Conservation (phyloP, 2,888 invertebrate genomes). For the Nomada ruficornis region DNA sequence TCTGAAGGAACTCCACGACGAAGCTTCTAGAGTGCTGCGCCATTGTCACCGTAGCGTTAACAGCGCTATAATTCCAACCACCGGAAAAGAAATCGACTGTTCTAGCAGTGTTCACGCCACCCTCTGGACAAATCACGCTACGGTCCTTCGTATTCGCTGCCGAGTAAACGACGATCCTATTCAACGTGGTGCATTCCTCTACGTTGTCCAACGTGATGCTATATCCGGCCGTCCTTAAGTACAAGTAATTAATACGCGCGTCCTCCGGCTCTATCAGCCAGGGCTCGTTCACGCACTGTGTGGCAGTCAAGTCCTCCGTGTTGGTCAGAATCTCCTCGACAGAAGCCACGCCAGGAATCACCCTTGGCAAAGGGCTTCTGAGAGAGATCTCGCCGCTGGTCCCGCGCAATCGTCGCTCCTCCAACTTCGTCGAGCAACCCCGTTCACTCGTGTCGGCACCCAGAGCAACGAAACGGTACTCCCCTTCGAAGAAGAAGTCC, state of each 20-base stretch:
- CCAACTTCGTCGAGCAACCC: constrained; percentile 88
- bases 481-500: constrained; percentile 91
- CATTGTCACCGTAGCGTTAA: constrained; percentile 67
- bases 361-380: constrained; percentile 86
- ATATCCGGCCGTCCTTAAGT: constrained; percentile 89
- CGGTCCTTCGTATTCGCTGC: constrained; percentile 88
- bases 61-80: constrained; percentile 86
- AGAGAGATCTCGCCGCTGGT: constrained; percentile 91
- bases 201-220: constrained; percentile 85
- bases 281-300: constrained; percentile 89
- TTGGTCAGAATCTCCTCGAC: constrained; percentile 74
- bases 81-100: constrained; percentile 90
- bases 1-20: constrained; percentile 90
- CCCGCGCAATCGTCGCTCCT: constrained; percentile 88
- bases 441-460: constrained; percentile 82
- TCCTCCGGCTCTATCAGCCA: constrained; percentile 92
- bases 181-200: constrained; percentile 88
- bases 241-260: constrained; percentile 89
- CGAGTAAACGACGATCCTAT: constrained; percentile 90
- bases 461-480: constrained; percentile 87
- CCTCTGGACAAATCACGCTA: constrained; percentile 89
- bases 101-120: constrained; percentile 66
- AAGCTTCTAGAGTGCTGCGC: constrained; percentile 88
- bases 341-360: constrained; percentile 71
- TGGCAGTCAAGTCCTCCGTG: constrained; percentile 78